phyloP scores from a whole-genome alignment of 2,888 invertebrate genomes.

The Lithodes maja region DNA sequence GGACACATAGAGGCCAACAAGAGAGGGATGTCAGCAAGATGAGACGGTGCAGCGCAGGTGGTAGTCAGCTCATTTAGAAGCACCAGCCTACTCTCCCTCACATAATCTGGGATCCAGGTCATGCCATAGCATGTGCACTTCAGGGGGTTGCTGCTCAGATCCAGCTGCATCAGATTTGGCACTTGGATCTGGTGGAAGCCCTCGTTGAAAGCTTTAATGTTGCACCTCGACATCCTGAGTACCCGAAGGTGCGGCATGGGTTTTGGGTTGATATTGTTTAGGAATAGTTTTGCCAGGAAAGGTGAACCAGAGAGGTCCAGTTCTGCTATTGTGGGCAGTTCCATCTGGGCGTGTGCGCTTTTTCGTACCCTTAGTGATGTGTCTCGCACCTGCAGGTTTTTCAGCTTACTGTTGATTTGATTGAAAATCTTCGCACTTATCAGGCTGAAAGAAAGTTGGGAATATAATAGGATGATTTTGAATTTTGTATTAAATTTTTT shows the following conservation, averaged over 20 bases:
- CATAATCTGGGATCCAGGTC: conserved; percentile 48
- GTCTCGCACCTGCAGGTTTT: conserved; percentile 6
- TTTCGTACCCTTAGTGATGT: background rate
- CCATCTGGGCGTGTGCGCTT: background rate
- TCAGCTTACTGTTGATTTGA: conserved; percentile 23
- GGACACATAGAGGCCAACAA: conserved; percentile 48
- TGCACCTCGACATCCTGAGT: conserved; percentile 29
- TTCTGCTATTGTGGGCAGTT: conserved; percentile 23
- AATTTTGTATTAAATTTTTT: too few relatives aligned
- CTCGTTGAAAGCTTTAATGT: conserved; percentile 20
- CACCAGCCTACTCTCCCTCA: conserved; percentile 22
- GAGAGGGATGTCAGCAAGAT: conserved; percentile 31
- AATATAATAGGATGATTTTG: background rate
- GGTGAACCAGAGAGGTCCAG: conserved; percentile 51
- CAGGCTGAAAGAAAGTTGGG: conserved; percentile 22
- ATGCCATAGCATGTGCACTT: conserved; percentile 42
- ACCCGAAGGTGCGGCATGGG: background rate
- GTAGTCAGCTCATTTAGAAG: conserved; percentile 36
- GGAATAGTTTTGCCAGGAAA: conserved; percentile 27
- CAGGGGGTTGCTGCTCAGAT: conserved; percentile 48
- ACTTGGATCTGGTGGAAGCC: background rate
- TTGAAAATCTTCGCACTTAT: conserved; percentile 12
- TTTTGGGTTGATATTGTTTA: background rate
- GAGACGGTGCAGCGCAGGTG: conserved; percentile 21
- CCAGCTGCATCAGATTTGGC: conserved; percentile 41